Evolutionary conservation across 2,888 invertebrate genomes (phyloP).

Genomic region (Branchipolynoe longqiensis): DNA sequence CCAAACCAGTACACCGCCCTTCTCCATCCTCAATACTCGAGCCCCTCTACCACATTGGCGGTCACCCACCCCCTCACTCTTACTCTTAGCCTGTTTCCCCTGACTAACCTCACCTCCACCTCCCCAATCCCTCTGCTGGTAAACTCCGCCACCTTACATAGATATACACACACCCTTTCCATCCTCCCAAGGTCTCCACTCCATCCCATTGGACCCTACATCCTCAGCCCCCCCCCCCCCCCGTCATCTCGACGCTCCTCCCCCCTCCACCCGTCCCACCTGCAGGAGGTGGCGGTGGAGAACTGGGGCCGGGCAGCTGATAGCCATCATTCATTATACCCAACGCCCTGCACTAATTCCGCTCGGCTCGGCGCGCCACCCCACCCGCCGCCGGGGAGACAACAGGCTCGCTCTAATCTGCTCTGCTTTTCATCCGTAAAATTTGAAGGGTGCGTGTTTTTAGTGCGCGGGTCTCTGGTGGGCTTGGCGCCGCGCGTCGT

Average conservation of each 20-base stretch:
- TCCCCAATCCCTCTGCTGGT: too few species aligned
- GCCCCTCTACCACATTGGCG: too few species aligned
- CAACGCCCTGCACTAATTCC: conserved; percentile 38
- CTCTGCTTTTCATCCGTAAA: conserved; percentile 57
- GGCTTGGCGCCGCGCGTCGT: conserved; percentile 12
- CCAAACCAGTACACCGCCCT: too few species aligned
- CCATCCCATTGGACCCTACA: too few species aligned
- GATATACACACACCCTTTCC: too few species aligned
- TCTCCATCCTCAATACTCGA: too few species aligned
- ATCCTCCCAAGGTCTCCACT: too few species aligned
- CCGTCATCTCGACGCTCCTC: neutral
- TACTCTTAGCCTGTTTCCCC: neutral
- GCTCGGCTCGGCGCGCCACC: conserved; percentile 6
- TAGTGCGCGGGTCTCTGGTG: conserved; percentile 24
- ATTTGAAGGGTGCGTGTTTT: conserved; percentile 51
- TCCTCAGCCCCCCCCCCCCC: neutral
- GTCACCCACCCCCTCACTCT: neutral
- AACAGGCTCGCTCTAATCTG: conserved; percentile 51
- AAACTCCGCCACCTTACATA: too few species aligned
- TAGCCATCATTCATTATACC: conserved; percentile 48
- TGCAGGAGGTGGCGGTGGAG: neutral
- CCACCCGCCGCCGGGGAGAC: conserved; percentile 18
- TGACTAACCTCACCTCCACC: neutral
- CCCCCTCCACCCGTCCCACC: neutral
- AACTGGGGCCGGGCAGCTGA: neutral